A percentile compares a stretch with the other conserved stretches of the same genome.
Evolutionary conservation across 2,797 vertebrate species (phyloP).

Genomic region (Apogon hyalosoma): DNA sequence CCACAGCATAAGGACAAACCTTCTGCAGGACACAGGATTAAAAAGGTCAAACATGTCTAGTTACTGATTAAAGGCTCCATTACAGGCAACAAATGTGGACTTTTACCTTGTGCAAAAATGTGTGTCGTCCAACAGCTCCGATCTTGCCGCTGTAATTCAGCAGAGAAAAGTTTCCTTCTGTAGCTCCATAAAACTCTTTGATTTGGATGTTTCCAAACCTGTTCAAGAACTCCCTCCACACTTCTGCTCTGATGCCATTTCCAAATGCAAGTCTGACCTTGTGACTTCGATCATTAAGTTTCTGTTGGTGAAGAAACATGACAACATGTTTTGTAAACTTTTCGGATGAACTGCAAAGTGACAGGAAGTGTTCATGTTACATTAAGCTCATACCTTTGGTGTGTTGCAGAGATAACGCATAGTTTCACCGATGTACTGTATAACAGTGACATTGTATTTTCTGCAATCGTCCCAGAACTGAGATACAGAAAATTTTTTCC

Average conservation of each 20-base stretch:
- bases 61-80: not conserved
- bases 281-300: constrained; percentile 81
- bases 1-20: constrained; percentile 70
- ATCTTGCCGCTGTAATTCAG: constrained; percentile 84
- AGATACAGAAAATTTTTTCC: constrained; percentile 87
- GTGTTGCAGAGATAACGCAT: constrained; percentile 88
- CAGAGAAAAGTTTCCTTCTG: constrained; percentile 86
- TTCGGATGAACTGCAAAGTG: not conserved
- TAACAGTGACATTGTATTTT: constrained; percentile 86
- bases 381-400: constrained; percentile 77
- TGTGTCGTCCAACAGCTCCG: constrained; percentile 84
- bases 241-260: constrained; percentile 85
- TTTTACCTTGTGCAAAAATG: constrained; percentile 79
- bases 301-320: constrained; percentile 66
- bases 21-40: constrained; percentile 20
- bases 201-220: constrained; percentile 86
- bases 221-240: constrained; percentile 86
- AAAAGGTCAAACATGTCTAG: not conserved
- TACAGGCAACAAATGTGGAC: not conserved
- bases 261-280: constrained; percentile 85
- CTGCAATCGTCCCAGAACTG: constrained; percentile 91
- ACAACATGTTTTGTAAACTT: no score
- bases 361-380: not conserved
- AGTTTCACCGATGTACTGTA: constrained; percentile 90
- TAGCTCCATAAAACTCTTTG: constrained; percentile 86